Evolutionary conservation across 2,797 vertebrate species (phyloP).

Genomic region (Atherinosoma microstoma): DNA sequence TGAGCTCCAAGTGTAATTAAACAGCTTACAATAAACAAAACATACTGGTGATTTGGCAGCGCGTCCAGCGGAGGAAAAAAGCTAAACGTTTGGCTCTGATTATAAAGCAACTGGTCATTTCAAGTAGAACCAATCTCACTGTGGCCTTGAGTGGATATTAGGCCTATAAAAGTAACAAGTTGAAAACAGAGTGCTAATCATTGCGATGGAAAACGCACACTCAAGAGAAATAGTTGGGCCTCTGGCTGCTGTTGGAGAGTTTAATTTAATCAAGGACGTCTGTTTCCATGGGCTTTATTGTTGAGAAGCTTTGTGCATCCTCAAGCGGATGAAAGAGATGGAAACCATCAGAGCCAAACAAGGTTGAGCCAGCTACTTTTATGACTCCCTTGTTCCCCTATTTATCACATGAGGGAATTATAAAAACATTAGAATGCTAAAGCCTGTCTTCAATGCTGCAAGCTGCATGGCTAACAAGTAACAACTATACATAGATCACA

Average conservation of each 20-base stretch:
- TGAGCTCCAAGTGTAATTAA: constrained; percentile 57
- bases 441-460: constrained; percentile 14
- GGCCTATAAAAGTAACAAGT: constrained; percentile 70
- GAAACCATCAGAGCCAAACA: constrained; percentile 52
- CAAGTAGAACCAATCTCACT: constrained; percentile 32
- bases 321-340: constrained; percentile 62
- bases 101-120: constrained; percentile 45
- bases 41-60: constrained; percentile 21
- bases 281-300: constrained; percentile 66
- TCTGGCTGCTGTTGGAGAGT: constrained; percentile 47
- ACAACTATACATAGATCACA: constrained; percentile 11
- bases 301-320: constrained; percentile 59
- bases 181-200: constrained; percentile 59
- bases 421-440: constrained; percentile 18
- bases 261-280: constrained; percentile 61
- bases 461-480: constrained; percentile 3
- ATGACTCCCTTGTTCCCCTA: constrained; percentile 39
- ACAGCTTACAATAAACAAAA: constrained; percentile 60
- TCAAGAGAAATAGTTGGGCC: constrained; percentile 41
- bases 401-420: constrained; percentile 43
- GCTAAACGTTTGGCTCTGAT: constrained; percentile 38
- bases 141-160: constrained; percentile 32
- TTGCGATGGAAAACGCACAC: constrained; percentile 59
- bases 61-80: constrained; percentile 12
- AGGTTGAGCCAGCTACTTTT: constrained; percentile 31